Base-by-base conservation (phyloP, 23 tunicate species). In the Halocynthia aurantium region DNA sequence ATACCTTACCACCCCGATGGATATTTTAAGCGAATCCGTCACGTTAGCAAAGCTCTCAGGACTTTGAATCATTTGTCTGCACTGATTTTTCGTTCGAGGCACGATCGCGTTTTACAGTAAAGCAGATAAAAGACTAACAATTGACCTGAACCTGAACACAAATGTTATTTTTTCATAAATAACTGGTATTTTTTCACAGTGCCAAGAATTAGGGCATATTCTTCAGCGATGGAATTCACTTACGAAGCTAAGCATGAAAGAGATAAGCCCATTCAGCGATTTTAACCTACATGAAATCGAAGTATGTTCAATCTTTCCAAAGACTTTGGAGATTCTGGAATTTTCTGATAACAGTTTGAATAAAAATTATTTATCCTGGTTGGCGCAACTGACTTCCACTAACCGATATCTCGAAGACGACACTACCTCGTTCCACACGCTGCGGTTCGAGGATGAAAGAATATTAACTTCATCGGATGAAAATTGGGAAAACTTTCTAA, bases 341-440 rank as follows among this genome's bases (percentile, higher is more conserved):
- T 74, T 82, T 20, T 51, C 86, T 22, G 70, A 82, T 40, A 80
- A 63, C 70, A n/a, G n/a, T n/a, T n/a, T n/a, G n/a, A n/a, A n/a
- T n/a, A n/a, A n/a, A n/a, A n/a, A n/a, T n/a, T n/a, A n/a, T n/a
- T n/a, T n/a, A n/a, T n/a, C n/a, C n/a, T n/a, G n/a, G n/a, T n/a
- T n/a, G n/a, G n/a, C n/a, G 7, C 10, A 64, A 7, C 22, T 31
- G 8, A 10, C 20, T 7, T 19, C 20, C 44, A 7, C 7, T 64
- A 7, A 31, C 10, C 20, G 20, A 8, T 11, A 22, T 18, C n/a
- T 31, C 70, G 67, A 8, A 60, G 50, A 19, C 11, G 52, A 21
- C 40, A n/a, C 18, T 15, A 8, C 12, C 31, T 31, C 40, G 15
- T 31, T 78, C 49, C 80, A 57, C 20, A 49, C 80, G 21, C 18